Base-by-base conservation (phyloP, 2,797 vertebrate species). In the Decapterus maruadsi region DNA sequence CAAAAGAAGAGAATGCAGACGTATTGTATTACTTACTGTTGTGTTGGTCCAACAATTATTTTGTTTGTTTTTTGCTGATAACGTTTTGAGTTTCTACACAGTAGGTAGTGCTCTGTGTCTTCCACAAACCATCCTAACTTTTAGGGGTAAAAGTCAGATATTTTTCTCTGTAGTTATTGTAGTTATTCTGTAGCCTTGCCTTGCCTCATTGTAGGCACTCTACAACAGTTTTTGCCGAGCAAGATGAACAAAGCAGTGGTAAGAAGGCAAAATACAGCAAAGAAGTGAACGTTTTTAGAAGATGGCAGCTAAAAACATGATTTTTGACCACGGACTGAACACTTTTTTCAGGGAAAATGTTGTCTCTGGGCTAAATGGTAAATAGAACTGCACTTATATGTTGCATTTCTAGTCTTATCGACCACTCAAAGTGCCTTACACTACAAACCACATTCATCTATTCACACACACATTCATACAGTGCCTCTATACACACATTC, bases 1-100 rank as follows among this genome's bases (percentile, higher is more conserved):
- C 40, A 83, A 56, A 73, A 50, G 31, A 34, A 5, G 31, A 34
- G 4, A 34, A 34, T 34, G 31, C 60, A 86, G 56, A 55, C 1
- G n/a, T n/a, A 78, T 6, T 38, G 45, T 55, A 38, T 56, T 76
- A 73, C 31, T 34, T 34, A 34, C 31, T 34, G 31, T 34, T 34
- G 31, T 34, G 31, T 34, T 34, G 31, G 31, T 5, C 31, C 31
- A 34, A 34, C 31, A 34, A 34, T 34, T 4, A 34, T 6, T 6
- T 34, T 5, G 31, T 34, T 34, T 34, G 31, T 34, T 6, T 34
- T 34, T 5, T 34, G 31, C 6, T 34, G 31, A 34, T 34, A 4
- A 34, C 4, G 53, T n/a, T 64, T 20, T 22, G 6, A 34, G 22
- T 43, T 50, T 53, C 11, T 59, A 13, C 5, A 20, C 42, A 61